phyloP scores from a whole-genome alignment of 2,888 invertebrate species.

The Mycalesis mineus region DNA sequence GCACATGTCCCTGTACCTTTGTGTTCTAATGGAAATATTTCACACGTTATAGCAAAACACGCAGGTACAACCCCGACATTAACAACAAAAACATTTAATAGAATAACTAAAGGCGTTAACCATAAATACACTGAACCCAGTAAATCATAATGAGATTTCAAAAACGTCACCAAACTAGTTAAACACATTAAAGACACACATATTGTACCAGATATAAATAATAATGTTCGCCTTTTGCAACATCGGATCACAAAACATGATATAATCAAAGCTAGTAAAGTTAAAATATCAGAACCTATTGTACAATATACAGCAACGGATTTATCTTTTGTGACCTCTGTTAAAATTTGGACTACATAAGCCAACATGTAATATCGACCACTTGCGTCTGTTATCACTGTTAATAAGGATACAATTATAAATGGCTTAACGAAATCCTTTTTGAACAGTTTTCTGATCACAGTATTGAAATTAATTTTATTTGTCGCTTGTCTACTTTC shows the following conservation, averaged over 20 bases:
- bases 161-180: constrained; percentile 34
- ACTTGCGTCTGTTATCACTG: constrained; percentile 39
- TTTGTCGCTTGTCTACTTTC: constrained; percentile 17
- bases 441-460: constrained; percentile 28
- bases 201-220: constrained; percentile 36
- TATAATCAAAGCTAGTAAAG: constrained; percentile 31
- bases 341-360: constrained; percentile 44
- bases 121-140: constrained; percentile 25
- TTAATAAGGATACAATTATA: constrained; percentile 34
- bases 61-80: constrained; percentile 16
- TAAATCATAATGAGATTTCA: constrained; percentile 30
- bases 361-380: constrained; percentile 42
- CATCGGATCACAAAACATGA: constrained; percentile 37
- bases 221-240: constrained; percentile 39
- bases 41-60: constrained; percentile 29
- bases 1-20: constrained; percentile 39
- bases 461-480: constrained; percentile 11
- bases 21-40: constrained; percentile 46
- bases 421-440: constrained; percentile 41
- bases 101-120: constrained; percentile 35
- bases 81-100: constrained; percentile 8
- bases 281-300: constrained; percentile 38
- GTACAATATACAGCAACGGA: constrained; percentile 40
- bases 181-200: constrained; percentile 37
- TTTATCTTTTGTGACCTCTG: constrained; percentile 35